A percentile compares a stretch with the other conserved stretches of the same genome.
These are phyloP conservation scores for Anolis carolinensis DNA, from an alignment of 2,113 vertebrate species.

Conservation along the genomic window DNA sequence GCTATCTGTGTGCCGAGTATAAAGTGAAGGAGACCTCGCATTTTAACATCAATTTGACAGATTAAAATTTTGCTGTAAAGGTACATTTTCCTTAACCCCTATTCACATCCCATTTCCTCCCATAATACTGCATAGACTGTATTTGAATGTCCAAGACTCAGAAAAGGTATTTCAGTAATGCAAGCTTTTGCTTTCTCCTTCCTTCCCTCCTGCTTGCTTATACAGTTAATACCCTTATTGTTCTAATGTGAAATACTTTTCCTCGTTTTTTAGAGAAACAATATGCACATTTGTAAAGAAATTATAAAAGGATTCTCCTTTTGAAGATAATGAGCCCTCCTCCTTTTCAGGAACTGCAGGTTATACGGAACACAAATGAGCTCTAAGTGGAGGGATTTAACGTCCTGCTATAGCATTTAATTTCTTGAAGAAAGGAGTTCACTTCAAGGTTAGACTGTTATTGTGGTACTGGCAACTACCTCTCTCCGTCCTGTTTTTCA, in stretches of 20 bases:
- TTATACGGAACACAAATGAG: slow-evolving; percentile 85
- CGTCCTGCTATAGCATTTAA: slow-evolving; percentile 87
- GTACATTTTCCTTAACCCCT: slow-evolving; percentile 73
- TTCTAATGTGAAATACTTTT: slow-evolving; percentile 78
- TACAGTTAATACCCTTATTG: slow-evolving; percentile 79
- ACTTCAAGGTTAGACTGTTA: slow-evolving; percentile 90
- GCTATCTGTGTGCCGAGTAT: slow-evolving; percentile 4
- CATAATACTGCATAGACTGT: slow-evolving; percentile 57
- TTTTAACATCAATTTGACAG: slow-evolving; percentile 68
- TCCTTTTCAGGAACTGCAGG: slow-evolving; percentile 83
- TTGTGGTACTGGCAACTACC: slow-evolving; percentile 85
- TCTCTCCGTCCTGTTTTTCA: slow-evolving; percentile 77
- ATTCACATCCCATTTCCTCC: slow-evolving; percentile 72
- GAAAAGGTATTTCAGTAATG: slow-evolving; percentile 72
- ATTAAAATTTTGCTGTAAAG: slow-evolving; percentile 77
- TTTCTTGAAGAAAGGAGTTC: slow-evolving; percentile 88
- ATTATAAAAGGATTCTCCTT: slow-evolving; percentile 83
- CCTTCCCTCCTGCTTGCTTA: slow-evolving; percentile 62
- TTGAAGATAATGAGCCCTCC: slow-evolving; percentile 87
- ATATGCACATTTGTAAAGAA: slow-evolving; percentile 85
- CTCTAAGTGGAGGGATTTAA: slow-evolving; percentile 89
- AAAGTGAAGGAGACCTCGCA: slow-evolving; percentile 58
- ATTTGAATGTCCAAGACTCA: slow-evolving; percentile 74
- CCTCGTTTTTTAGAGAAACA: slow-evolving; percentile 74
- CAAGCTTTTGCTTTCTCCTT: slow-evolving; percentile 62